Evolutionary conservation across 2,113 vertebrate genomes (phyloP).

Genomic region (Glaucidium brasilianum): DNA sequence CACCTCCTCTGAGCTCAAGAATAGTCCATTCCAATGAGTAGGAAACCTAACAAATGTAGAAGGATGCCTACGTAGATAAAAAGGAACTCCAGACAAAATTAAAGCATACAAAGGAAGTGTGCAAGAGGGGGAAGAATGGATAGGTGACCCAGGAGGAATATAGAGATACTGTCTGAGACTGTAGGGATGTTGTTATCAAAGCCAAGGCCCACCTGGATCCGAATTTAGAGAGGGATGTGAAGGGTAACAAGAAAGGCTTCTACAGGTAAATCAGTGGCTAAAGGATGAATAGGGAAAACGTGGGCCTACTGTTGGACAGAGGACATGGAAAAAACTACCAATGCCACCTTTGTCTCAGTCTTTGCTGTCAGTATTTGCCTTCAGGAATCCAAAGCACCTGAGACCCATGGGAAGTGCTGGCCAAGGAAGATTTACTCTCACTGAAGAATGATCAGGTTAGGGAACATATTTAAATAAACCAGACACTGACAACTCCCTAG

Average conservation of each 20-base stretch:
- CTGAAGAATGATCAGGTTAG: neutral
- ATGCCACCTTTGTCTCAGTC: neutral
- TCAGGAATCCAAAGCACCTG: neutral
- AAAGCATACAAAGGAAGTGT: neutral
- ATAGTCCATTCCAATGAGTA: neutral
- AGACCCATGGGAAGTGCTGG: neutral
- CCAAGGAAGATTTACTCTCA: neutral
- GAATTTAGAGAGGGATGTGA: neutral
- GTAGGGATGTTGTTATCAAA: neutral
- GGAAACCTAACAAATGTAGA: neutral
- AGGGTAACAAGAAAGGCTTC: neutral
- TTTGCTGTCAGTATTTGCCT: neutral
- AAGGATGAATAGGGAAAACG: neutral
- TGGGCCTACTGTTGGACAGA: neutral
- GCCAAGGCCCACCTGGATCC: neutral
- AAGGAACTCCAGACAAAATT: neutral
- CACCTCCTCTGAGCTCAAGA: neutral
- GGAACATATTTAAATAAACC: neutral
- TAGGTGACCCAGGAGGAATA: neutral
- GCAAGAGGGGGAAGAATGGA: neutral
- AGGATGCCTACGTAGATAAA: neutral
- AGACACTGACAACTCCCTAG: neutral
- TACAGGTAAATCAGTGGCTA: neutral
- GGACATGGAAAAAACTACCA: neutral
- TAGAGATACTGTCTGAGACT: neutral